Base-by-base conservation (phyloP, 2,797 vertebrate genomes). In the Alauda arvensis region DNA sequence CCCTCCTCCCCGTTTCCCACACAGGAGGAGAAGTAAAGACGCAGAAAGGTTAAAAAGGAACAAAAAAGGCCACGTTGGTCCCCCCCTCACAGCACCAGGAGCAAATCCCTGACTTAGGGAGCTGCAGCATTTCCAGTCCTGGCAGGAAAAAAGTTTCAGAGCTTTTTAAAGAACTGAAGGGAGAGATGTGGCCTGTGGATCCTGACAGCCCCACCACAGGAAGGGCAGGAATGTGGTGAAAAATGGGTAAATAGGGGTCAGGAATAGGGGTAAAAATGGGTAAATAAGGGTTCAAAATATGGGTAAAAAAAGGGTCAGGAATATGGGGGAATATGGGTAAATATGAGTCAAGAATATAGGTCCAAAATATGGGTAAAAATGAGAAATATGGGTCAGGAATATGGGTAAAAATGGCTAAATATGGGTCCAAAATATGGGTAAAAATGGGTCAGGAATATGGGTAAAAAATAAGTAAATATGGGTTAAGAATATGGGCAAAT, bases 11-110 rank as follows among this genome's bases (percentile, higher is more conserved):
- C 12, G 0, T 56, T 89, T 89, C 86, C 83, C 87, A 86, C 77
- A 68, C 37, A 55, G 71, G 46, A 84, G 72, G 53, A 40, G 72
- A 94, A 84, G 43, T n/a, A 82, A 90, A 90, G 63, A 56, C 0
- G 1, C 49, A 52, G 53, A 65, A 89, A 94, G 69, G 92, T 92
- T 82, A 68, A 82, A 82, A 1, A 8, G 63, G 79, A 94, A 91
- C 65, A 90, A 91, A 89, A 77, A 91, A 89, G 57, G 57, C 77
- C 75, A 33, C 0, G 4, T 17, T 21, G 40, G 52, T 31, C 8
- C 10, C 9, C 7, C 26, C 16, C 6, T 37, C 37, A 5, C 33
- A 37, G 23, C 40, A n/a, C 18, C 4, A 9, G 53, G 29, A 70
- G 77, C 49, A 77, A 82, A 77, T 23, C 57, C 85, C 62, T 29